phyloP scores from a whole-genome alignment of 1,140 invertebrate species.

The Wiebesia pumilae region DNA sequence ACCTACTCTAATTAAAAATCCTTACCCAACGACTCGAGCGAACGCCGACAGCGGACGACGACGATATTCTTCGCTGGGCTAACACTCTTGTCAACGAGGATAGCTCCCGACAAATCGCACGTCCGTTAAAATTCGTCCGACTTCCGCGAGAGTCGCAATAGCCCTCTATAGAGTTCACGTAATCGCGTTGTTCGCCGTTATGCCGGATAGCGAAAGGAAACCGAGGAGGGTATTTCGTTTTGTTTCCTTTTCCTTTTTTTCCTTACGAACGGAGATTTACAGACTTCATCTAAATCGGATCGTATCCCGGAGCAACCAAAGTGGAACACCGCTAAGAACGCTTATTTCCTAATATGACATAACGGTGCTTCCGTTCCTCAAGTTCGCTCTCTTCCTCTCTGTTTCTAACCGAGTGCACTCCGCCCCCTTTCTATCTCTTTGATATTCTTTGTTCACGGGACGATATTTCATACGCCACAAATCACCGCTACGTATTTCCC shows the following conservation, averaged over 20 bases:
- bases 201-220: background rate
- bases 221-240: background rate
- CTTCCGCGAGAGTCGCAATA: background rate
- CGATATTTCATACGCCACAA: background rate
- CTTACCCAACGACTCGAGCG: too few species aligned
- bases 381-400: conserved; percentile 53
- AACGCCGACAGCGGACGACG: too few species aligned
- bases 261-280: background rate
- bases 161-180: background rate
- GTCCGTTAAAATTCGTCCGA: background rate
- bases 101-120: too few species aligned
- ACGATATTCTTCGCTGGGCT: too few species aligned
- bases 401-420: background rate
- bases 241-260: too few species aligned
- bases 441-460: background rate
- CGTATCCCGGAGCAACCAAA: background rate
- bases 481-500: too few species aligned
- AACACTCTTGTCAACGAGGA: too few species aligned
- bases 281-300: too few species aligned
- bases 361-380: conserved; percentile 64
- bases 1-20: too few species aligned
- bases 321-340: conserved; percentile 67
- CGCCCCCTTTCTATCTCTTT: background rate
- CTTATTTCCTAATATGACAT: conserved; percentile 73
- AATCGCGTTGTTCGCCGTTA: background rate